These are phyloP conservation scores for Dichetophora obliterata DNA, from an alignment of 2,888 invertebrate genomes.

Conservation along the genomic window DNA sequence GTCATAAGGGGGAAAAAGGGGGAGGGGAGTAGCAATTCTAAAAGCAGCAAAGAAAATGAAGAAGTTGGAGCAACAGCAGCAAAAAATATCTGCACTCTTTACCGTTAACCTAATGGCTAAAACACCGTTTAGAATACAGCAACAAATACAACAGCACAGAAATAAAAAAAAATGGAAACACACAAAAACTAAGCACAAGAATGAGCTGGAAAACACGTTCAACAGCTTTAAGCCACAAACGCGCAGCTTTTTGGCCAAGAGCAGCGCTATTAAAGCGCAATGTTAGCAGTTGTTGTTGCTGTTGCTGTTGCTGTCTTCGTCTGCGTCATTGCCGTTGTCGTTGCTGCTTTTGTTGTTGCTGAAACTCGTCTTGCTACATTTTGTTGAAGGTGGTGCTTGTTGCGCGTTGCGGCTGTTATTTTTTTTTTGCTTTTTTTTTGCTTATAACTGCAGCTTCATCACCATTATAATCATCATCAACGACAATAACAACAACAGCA, in stretches of 20 bases:
- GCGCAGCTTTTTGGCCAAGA: slow-evolving; percentile 13
- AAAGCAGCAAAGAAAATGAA: background rate
- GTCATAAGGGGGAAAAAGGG: too few relatives aligned
- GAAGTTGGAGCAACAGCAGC: background rate
- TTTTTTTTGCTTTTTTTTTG: background rate
- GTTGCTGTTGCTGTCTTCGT: slow-evolving; percentile 12
- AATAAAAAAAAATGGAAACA: background rate
- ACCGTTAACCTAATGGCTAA: slow-evolving; percentile 43
- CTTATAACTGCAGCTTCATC: background rate
- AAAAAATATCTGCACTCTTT: background rate
- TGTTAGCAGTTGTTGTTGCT: slow-evolving; percentile 23
- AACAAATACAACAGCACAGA: background rate
- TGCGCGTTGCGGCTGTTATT: slow-evolving; percentile 5
- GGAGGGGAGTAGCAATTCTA: background rate
- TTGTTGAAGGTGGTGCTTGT: slow-evolving; percentile 29
- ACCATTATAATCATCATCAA: background rate
- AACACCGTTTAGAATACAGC: slow-evolving; percentile 28
- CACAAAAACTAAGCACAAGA: background rate
- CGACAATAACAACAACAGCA: background rate
- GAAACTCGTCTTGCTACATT: slow-evolving; percentile 34
- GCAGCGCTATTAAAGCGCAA: background rate
- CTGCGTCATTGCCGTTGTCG: slow-evolving; percentile 15
- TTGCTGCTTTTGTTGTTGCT: background rate
- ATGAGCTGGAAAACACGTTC: slow-evolving; percentile 2
- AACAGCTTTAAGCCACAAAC: slow-evolving; percentile 7